Base-by-base conservation (phyloP, 2,888 invertebrate genomes). In the Baronia brevicornis region DNA sequence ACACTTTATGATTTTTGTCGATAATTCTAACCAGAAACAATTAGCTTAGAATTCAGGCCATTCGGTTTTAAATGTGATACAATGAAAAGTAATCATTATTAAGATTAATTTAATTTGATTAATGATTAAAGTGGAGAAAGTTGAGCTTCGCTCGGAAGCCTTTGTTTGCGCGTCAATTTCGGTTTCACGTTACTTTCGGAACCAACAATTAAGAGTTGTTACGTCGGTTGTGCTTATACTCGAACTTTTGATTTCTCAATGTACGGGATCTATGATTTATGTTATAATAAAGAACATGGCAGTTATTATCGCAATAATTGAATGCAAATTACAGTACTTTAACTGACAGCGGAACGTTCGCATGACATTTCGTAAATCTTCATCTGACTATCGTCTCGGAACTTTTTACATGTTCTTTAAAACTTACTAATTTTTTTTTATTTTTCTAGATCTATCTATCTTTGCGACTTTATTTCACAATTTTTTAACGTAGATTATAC, bases 91-190 rank as follows among this genome's bases (percentile, higher is more conserved):
- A 37, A 41, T 44, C 40, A 62, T 60, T 66, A 66, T 68, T 67
- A 54, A 64, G 66, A 69, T 74, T 64, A 67, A 72, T 69, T 64
- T 58, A 46, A 48, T 60, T 56, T 73, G 72, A 74, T 74, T 69
- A 73, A 72, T 71, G 70, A 62, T 61, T 54, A 59, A 55, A 46
- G 44, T 39, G 51, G 73, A 55, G 69, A 73, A 70, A 73, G 72
- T 56, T 10, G 34, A 20, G 28, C 29, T 27, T 28, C 33, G 42
- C 39, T 37, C 33, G 41, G 37, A 37, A 39, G 43, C 51, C 57
- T 62, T 69, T 71, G 68, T 69, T 65, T 60, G 50, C 44, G 43
- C 40, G 38, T 40, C 50, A 51, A 57, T 57, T 36, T 54, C 44
- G 56, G 46, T 49, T 53, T 57, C 46, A 46, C 48, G 51, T 48